Evolutionary conservation across 2,113 vertebrate species (phyloP).

Genomic region (Tachycineta bicolor): DNA sequence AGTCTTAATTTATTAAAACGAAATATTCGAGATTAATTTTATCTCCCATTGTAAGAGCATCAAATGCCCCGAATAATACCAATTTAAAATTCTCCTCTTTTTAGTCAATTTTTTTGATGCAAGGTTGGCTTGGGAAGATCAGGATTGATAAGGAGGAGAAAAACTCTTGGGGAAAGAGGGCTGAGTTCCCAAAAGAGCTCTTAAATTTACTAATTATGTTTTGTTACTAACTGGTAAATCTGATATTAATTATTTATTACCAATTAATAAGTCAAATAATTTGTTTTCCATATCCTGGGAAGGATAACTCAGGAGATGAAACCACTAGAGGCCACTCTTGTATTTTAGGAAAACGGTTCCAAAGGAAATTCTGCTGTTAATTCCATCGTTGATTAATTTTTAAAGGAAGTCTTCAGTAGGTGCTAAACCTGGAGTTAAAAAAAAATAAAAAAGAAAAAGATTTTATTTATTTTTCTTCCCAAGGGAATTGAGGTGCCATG

Average conservation of each 20-base stretch:
- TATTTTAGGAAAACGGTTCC: neutral
- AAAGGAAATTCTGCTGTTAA: rapidly evolving
- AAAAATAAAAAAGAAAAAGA: too few species aligned
- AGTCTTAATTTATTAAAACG: neutral
- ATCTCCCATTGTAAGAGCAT: neutral
- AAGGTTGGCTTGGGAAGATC: neutral
- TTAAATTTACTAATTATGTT: neutral
- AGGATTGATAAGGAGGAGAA: neutral
- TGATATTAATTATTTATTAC: neutral
- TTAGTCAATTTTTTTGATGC: neutral
- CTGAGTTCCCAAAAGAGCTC: neutral
- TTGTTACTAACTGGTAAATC: neutral
- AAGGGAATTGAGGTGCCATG: neutral
- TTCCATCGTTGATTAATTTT: rapidly evolving
- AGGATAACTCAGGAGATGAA: rapidly evolving
- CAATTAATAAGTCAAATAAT: rapidly evolving
- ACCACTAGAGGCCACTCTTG: constrained; percentile 55
- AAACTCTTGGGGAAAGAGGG: neutral
- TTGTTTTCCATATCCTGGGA: rapidly evolving
- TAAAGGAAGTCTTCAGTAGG: neutral
- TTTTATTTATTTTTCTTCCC: neutral
- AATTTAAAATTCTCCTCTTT: neutral
- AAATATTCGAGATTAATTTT: neutral
- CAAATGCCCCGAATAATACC: rapidly evolving
- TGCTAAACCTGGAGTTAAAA: neutral